A percentile compares a stretch with the other conserved stretches of the same genome.
phyloP scores from a whole-genome alignment of 2,888 invertebrate species.

The Lasioglossum zephyrum region DNA sequence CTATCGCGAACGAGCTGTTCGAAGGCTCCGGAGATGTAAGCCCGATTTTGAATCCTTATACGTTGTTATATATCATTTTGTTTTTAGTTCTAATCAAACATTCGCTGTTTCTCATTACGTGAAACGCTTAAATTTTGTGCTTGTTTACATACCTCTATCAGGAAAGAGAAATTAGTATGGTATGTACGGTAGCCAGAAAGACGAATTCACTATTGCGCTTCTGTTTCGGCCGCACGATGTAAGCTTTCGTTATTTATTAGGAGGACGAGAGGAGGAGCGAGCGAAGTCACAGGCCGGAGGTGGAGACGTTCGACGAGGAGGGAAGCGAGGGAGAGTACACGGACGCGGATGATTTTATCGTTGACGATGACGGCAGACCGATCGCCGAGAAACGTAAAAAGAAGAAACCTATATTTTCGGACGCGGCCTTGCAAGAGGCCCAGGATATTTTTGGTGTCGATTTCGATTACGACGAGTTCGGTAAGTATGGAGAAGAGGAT shows the following conservation, averaged over 20 bases:
- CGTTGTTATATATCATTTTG: neutral
- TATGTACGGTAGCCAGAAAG: conserved; percentile 31
- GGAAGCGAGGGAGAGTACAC: conserved; percentile 86
- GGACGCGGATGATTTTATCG: conserved; percentile 98
- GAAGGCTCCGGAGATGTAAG: conserved; percentile 94
- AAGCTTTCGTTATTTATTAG: conserved; percentile 82
- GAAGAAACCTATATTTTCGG: conserved; percentile 92
- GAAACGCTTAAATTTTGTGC: neutral
- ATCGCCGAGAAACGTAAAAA: conserved; percentile 93
- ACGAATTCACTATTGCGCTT: neutral
- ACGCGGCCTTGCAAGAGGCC: conserved; percentile 97
- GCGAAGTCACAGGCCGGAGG: conserved; percentile 87
- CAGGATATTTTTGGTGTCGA: conserved; percentile 99
- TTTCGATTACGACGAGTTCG: conserved; percentile 97
- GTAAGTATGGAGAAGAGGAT: conserved; percentile 94
- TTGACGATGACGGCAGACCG: conserved; percentile 97
- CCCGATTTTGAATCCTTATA: neutral
- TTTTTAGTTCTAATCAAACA: neutral
- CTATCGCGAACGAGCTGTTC: conserved; percentile 95
- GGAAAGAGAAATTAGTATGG: conserved; percentile 58
- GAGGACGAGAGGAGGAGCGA: conserved; percentile 93
- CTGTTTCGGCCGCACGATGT: neutral
- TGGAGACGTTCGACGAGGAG: conserved; percentile 90
- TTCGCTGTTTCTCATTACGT: conserved; percentile 9
- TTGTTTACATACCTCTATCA: conserved; percentile 40